These are phyloP conservation scores for Chouioia cunea DNA, from an alignment of 2,888 invertebrate genomes.

Conservation along the genomic window DNA sequence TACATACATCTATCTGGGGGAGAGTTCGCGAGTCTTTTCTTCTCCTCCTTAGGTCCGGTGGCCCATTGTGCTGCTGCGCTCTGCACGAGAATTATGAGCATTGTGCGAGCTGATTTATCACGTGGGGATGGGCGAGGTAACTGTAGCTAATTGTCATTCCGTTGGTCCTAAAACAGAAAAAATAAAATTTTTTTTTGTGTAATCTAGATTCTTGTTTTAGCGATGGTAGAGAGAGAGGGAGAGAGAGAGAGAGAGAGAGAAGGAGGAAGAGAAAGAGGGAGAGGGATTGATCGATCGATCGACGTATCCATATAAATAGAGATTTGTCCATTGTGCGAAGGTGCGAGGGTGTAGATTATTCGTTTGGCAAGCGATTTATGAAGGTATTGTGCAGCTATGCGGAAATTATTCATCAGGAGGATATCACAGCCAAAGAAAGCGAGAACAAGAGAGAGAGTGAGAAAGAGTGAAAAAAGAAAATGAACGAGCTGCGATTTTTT, in stretches of 20 bases:
- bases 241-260: too few species aligned
- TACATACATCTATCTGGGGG: slow-evolving; percentile 29
- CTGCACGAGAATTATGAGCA: slow-evolving; percentile 48
- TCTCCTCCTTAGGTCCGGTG: slow-evolving; percentile 21
- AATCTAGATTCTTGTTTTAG: too few species aligned
- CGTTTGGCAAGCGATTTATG: slow-evolving; percentile 36
- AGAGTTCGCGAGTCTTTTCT: slow-evolving; percentile 34
- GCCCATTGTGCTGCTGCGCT: slow-evolving; percentile 35
- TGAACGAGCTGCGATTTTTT: slow-evolving; percentile 20
- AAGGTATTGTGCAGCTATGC: slow-evolving; percentile 42
- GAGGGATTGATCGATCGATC: not conserved
- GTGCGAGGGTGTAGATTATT: slow-evolving; percentile 19
- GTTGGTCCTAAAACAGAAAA: not conserved
- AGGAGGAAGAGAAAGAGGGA: too few species aligned
- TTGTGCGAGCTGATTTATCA: slow-evolving; percentile 47
- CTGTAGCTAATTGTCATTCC: slow-evolving; percentile 45
- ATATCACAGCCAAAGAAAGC: not conserved
- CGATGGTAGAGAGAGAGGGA: too few species aligned
- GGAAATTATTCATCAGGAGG: slow-evolving; percentile 44
- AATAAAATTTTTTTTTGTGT: too few species aligned
- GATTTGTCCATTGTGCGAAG: slow-evolving; percentile 21
- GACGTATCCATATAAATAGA: slow-evolving; percentile 29
- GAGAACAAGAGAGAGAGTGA: too few species aligned
- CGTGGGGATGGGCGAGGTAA: slow-evolving; percentile 40
- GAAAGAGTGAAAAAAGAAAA: slow-evolving; percentile 7